Conservation (phyloP, 37 sponge, comb jelly and placozoan genomes). For the Beroe ovata region DNA sequence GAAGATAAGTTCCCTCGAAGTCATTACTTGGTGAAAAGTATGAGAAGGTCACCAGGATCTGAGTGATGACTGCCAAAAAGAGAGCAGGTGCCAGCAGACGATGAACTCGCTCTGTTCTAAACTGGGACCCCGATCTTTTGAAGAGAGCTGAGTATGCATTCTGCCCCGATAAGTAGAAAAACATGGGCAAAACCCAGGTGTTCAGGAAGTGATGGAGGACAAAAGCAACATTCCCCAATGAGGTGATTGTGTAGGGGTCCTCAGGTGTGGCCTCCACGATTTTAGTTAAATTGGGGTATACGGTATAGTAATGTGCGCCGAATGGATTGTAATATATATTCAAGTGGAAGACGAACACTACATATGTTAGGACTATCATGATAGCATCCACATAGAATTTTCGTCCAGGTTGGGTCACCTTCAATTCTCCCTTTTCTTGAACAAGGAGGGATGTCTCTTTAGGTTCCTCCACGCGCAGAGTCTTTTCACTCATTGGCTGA, state of each 20-base stretch:
- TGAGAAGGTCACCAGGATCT: background rate
- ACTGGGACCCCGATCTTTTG: background rate
- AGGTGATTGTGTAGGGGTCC: background rate
- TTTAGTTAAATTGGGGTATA: background rate
- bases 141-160: constrained; percentile 26
- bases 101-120: background rate
- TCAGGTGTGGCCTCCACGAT: background rate
- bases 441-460: background rate
- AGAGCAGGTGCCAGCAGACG: background rate
- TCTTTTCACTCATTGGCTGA: no score
- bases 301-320: background rate
- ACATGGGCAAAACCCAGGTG: background rate
- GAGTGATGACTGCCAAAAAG: background rate
- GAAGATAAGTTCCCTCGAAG: background rate
- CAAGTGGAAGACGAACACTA: background rate
- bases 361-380: constrained; percentile 25
- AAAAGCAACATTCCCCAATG: background rate
- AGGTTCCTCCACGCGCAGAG: no score
- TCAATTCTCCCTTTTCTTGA: background rate
- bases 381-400: background rate
- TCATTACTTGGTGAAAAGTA: background rate
- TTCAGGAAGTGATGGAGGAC: background rate
- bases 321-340: background rate
- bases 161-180: background rate
- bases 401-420: background rate